phyloP scores from a whole-genome alignment of 2,797 vertebrate species.

The Pangasius macronema region DNA sequence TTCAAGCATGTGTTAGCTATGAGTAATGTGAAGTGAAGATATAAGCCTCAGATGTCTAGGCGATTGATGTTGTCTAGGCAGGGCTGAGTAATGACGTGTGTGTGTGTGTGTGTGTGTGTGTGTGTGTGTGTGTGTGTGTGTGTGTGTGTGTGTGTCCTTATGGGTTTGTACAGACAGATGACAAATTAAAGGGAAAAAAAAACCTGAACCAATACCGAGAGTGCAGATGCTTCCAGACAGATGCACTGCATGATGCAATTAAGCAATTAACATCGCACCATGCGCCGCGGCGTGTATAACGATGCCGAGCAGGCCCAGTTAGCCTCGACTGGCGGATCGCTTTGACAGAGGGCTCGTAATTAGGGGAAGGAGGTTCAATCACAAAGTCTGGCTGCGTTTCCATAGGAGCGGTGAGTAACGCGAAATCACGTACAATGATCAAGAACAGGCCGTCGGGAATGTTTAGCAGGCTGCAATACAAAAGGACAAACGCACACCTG shows the following conservation, averaged over 20 bases:
- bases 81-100: neutral
- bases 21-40: neutral
- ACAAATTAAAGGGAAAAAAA: neutral
- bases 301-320: neutral
- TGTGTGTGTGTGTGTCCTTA: neutral
- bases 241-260: neutral
- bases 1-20: neutral
- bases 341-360: neutral
- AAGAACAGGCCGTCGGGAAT: neutral
- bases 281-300: neutral
- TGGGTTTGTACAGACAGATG: neutral
- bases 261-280: neutral
- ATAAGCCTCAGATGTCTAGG: neutral
- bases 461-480: neutral
- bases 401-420: neutral
- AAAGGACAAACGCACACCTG: neutral
- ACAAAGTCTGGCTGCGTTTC: neutral
- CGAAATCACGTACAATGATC: neutral
- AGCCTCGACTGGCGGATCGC: neutral
- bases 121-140: too few relatives aligned
- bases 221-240: conserved; percentile 19
- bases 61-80: neutral
- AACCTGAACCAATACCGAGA: neutral
- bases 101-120: neutral
- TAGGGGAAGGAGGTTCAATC: neutral